Evolutionary conservation across 2,797 vertebrate species (phyloP).

Genomic region (Parambassis ranga): DNA sequence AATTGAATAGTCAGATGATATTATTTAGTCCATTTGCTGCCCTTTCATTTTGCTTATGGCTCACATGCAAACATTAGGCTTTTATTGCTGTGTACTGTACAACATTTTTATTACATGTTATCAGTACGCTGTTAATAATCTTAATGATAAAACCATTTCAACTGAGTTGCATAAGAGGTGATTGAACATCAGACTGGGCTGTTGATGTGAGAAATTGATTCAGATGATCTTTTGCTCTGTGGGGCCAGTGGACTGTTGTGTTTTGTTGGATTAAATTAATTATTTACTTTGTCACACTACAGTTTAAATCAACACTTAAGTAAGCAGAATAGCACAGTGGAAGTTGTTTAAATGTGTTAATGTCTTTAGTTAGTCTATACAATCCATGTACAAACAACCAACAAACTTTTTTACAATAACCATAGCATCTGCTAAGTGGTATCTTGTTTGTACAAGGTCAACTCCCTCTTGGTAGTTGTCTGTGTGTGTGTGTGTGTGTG

Average conservation of each 20-base stretch:
- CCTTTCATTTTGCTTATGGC: constrained; percentile 28
- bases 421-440: constrained; percentile 25
- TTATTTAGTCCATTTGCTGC: constrained; percentile 73
- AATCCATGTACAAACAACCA: constrained; percentile 5
- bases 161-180: too few species aligned
- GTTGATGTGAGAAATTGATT: neutral
- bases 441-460: constrained; percentile 52
- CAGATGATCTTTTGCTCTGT: neutral
- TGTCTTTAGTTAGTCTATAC: neutral
- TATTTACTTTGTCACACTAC: too few species aligned
- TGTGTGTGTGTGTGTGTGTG: neutral
- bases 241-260: fast-evolving
- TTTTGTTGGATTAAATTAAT: too few species aligned
- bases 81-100: too few species aligned
- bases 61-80: too few species aligned
- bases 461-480: constrained; percentile 2
- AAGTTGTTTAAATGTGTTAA: neutral
- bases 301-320: too few species aligned
- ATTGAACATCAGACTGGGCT: too few species aligned
- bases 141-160: constrained; percentile 37
- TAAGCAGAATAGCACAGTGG: too few species aligned
- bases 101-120: too few species aligned
- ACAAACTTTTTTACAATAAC: constrained; percentile 41
- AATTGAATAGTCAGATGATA: constrained; percentile 65
- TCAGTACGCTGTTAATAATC: constrained; percentile 44